Evolutionary conservation across 2,113 vertebrate genomes (phyloP).

Genomic region (Triplophysa siluroides): DNA sequence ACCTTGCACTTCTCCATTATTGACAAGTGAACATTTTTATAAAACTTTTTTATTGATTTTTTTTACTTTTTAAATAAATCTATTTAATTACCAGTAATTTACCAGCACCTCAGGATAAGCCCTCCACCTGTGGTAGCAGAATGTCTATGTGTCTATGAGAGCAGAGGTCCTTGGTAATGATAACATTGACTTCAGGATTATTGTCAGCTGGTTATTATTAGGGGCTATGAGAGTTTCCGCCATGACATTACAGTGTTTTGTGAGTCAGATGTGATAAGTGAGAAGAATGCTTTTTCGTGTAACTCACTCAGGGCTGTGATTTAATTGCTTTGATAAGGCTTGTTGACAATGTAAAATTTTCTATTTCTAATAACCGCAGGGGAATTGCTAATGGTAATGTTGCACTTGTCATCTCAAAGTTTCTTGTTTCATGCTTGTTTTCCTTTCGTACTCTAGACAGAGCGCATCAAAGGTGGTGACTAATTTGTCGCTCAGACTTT

Average conservation of each 20-base stretch:
- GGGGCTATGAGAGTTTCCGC: constrained; percentile 8
- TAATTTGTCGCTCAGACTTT: constrained; percentile 9
- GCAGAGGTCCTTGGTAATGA: background rate
- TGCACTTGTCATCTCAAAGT: background rate
- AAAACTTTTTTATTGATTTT: too few species aligned
- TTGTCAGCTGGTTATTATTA: background rate
- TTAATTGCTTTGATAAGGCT: constrained; percentile 46
- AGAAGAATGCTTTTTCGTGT: constrained; percentile 15
- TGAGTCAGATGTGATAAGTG: constrained; percentile 21
- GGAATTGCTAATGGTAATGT: constrained; percentile 25
- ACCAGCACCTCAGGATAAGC: too few species aligned
- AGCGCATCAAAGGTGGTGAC: background rate
- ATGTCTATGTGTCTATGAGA: background rate
- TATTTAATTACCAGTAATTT: too few species aligned
- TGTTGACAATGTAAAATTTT: constrained; percentile 33
- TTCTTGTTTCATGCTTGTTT: background rate
- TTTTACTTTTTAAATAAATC: too few species aligned
- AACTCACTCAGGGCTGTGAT: constrained; percentile 33
- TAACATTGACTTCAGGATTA: background rate
- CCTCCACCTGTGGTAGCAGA: too few species aligned
- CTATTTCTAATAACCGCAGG: constrained; percentile 24
- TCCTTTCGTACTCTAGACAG: background rate
- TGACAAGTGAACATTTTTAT: too few species aligned
- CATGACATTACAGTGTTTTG: constrained; percentile 19
- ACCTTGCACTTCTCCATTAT: too few species aligned